phyloP scores from a whole-genome alignment of 2,888 invertebrate species.

The Limnephilus rhombicus region DNA sequence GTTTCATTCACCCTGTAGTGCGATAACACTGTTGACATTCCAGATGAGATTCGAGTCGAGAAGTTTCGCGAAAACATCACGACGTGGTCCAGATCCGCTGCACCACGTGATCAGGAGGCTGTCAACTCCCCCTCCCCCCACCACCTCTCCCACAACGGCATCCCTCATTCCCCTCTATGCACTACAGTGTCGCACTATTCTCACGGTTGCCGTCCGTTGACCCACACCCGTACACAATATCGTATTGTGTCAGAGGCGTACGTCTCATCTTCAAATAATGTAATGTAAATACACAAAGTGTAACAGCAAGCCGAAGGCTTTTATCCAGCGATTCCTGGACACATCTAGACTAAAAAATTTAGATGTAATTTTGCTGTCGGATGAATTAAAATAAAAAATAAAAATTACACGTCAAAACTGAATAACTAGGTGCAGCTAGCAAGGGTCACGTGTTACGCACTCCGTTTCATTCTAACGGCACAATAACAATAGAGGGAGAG shows the following conservation, averaged over 20 bases:
- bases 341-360: no score
- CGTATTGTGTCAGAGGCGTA: not conserved
- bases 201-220: not conserved
- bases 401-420: no score
- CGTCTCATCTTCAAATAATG: not conserved
- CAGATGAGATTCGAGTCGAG: not conserved
- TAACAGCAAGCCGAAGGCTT: no score
- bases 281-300: no score
- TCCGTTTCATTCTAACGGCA: no score
- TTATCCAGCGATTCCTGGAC: no score
- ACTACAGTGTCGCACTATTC: not conserved
- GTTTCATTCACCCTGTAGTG: not conserved
- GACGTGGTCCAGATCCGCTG: not conserved
- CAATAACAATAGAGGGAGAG: no score
- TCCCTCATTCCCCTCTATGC: no score
- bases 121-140: not conserved
- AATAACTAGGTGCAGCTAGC: no score
- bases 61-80: not conserved
- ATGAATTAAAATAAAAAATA: no score
- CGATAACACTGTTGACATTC: not conserved
- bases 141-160: not conserved
- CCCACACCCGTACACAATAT: not conserved
- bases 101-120: not conserved
- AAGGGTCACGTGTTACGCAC: no score
- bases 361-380: no score